Base-by-base conservation (phyloP, 1,140 invertebrate genomes). In the Aphelenchoides fujianensis region DNA sequence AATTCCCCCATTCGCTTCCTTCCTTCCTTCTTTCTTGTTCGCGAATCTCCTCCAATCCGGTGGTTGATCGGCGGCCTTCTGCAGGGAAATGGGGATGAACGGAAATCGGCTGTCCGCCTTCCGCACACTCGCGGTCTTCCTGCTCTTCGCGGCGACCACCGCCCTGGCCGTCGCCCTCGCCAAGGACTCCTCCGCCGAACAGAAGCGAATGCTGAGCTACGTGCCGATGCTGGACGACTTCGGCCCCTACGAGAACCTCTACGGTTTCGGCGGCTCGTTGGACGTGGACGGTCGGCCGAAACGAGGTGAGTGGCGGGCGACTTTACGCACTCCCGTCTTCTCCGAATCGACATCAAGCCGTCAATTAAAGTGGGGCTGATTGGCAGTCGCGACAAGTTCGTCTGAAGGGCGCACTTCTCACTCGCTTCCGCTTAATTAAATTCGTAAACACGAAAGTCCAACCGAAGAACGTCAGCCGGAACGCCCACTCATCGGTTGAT, bases 81-180 rank as follows among this genome's bases (percentile, higher is more conserved):
- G n/a, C n/a, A 48, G 41, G 41, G 41, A 48, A 48, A 48, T 48
- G 41, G 41, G 41, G 41, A 48, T 48, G 41, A 48, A 59, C 55
- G 5, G 5, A 59, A 59, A 59, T 19, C 5, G 34, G 19, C 5
- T 5, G 55, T 59, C 5, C 27, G 19, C 27, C 55, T 5, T 5
- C 23, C 19, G 28, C 34, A 7, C 55, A 5, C 34, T 59, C 5
- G 34, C 7, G 12, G 19, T 5, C 12, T 59, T 7, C 55, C 5
- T 7, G 5, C 55, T 59, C 34, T 5, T 59, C 19, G 55, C 55
- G 12, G 28, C 34, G 55, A 19, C 55, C 5, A 7, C 34, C 55
- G 5, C 19, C 34, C 12, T 5, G 12, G 55, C 19, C 34, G 23
- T 48, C 41, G 12, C 41, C 12, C 41, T 48, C 23, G 41, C 55